Base-by-base conservation (phyloP, 2,797 vertebrate species). In the Darevskia nairensis region DNA sequence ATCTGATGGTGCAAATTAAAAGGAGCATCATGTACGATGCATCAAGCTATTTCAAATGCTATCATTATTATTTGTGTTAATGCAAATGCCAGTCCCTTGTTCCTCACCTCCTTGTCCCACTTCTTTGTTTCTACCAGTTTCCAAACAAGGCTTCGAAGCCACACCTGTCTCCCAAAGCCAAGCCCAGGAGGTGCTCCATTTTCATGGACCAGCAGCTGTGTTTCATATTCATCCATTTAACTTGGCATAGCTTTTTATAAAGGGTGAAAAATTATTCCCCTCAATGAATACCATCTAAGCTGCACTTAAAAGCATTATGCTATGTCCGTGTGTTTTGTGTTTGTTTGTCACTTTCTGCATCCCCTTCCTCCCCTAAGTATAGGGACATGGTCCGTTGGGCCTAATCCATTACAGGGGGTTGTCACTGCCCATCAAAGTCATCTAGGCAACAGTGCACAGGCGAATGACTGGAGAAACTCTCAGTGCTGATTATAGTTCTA, bases 341-440 rank as follows among this genome's bases (percentile, higher is more conserved):
- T 82, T 74, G 23, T 84, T 74, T 75, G 71, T 76, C 55, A 46
- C 71, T 82, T 82, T 76, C 66, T 11, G 23, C 46, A 9, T 86
- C 66, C 66, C 32, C 68, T 59, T 80, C 85, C 59, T 87, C 41
- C 82, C 35, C 11, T 82, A 41, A 87, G 71, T 69, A 35, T 55
- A 87, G 59, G 59, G 69, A 23, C 69, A 82, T 75, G 69, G 86
- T 82, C 71, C 64, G 41, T 29, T 87, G 86, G 71, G 71, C 66
- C 59, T 10, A 41, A 71, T 76, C 50, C 55, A 76, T 82, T 87
- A 87, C 46, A 32, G 59, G 39, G 13, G 29, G 71, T 78, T 87
- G 86, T 87, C 80, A 87, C 71, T 35, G 86, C 78, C 80, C 80
- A 87, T 87, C 86, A 87, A 87, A 87, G 79, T 82, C 55, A 87